These are phyloP conservation scores for Dipodomys spectabilis DNA, from an alignment of 2,113 vertebrate genomes.

Conservation along the genomic window DNA sequence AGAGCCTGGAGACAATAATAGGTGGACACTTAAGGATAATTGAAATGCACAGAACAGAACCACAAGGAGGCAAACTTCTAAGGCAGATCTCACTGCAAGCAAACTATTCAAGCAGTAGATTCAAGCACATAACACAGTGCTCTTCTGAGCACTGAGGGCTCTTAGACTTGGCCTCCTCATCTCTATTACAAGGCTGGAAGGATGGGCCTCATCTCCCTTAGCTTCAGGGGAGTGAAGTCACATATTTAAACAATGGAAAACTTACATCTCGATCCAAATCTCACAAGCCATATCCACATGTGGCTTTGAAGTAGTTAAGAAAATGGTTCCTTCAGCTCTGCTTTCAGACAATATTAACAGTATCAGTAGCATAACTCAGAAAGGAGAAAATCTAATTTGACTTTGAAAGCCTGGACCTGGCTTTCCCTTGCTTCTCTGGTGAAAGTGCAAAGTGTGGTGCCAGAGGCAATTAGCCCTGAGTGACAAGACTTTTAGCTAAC, in stretches of 20 bases:
- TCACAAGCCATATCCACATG: constrained; percentile 16
- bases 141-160: not conserved
- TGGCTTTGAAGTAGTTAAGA: not conserved
- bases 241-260: not conserved
- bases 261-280: constrained; percentile 9
- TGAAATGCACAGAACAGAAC: not conserved
- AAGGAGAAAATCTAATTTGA: constrained; percentile 78
- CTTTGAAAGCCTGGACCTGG: constrained; percentile 74
- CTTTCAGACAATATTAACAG: constrained; percentile 58
- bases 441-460: constrained; percentile 78
- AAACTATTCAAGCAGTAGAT: too few species aligned
- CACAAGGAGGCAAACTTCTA: not conserved
- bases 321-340: not conserved
- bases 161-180: not conserved
- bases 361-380: constrained; percentile 66
- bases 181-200: not conserved
- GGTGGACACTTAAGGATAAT: not conserved
- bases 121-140: too few species aligned
- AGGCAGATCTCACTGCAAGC: too few species aligned
- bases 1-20: not conserved
- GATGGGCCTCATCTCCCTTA: not conserved
- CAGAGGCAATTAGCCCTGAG: constrained; percentile 83
- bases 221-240: not conserved
- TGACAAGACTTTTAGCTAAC: constrained; percentile 80
- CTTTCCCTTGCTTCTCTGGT: constrained; percentile 73